These are phyloP conservation scores for Nibea albiflora DNA, from an alignment of 2,113 vertebrate species.

Conservation along the genomic window DNA sequence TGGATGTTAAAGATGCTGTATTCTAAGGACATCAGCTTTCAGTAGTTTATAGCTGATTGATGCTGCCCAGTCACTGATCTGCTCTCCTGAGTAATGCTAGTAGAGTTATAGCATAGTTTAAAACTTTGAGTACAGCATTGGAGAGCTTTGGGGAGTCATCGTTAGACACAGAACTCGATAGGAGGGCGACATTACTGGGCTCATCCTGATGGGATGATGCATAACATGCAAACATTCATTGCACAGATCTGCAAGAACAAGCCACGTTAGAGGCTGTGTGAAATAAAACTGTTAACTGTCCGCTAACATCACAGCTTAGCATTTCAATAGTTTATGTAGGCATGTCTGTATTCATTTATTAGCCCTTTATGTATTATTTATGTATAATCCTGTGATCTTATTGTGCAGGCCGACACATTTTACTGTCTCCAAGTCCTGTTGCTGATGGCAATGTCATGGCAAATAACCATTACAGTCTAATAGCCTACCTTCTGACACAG, in stretches of 20 bases:
- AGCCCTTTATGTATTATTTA: neutral
- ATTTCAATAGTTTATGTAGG: neutral
- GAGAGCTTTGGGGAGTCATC: neutral
- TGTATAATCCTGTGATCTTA: neutral
- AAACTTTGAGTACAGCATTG: neutral
- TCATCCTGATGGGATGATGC: neutral
- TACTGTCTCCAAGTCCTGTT: neutral
- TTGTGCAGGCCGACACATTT: neutral
- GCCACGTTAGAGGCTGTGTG: neutral
- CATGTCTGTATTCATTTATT: neutral
- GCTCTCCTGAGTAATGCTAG: neutral
- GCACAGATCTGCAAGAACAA: neutral
- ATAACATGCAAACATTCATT: neutral
- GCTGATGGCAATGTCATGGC: constrained; percentile 36
- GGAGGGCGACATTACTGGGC: neutral
- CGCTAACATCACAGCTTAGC: neutral
- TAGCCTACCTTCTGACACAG: too few relatives aligned
- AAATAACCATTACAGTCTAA: constrained; percentile 58
- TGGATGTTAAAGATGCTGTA: neutral
- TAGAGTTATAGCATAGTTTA: neutral
- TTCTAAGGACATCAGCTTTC: neutral
- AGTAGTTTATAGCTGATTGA: neutral
- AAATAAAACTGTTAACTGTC: neutral
- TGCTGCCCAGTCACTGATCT: too few relatives aligned
- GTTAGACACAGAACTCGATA: neutral